A percentile compares a stretch with the other conserved stretches of the same genome.
These are phyloP conservation scores for Rousettus madagascariensis DNA, from an alignment of 2,797 vertebrate genomes.

Conservation along the genomic window DNA sequence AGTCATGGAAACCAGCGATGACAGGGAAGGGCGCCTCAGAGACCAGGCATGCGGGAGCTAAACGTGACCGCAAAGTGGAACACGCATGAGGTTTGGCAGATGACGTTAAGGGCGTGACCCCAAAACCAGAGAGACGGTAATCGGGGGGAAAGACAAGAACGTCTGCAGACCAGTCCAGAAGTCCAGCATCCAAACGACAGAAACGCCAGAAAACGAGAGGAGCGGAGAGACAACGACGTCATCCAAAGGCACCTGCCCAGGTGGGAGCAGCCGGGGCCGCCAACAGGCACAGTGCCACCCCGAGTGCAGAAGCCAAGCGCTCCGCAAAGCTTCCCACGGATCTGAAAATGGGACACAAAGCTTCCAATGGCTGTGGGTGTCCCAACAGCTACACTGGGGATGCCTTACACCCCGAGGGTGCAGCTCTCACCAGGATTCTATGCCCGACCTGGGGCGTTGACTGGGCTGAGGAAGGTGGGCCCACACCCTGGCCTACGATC, in stretches of 20 bases:
- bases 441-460: neutral
- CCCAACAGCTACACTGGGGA: neutral
- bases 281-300: no score
- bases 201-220: neutral
- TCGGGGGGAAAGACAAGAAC: neutral
- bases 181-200: neutral
- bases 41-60: neutral
- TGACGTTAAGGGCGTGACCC: accelerated
- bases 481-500: neutral
- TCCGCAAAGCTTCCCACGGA: neutral
- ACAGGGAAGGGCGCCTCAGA: neutral
- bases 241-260: no score
- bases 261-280: no score
- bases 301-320: no score
- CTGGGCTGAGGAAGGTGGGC: accelerated
- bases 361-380: neutral
- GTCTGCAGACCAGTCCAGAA: neutral
- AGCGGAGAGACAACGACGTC: no score
- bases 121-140: neutral
- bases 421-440: neutral
- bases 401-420: neutral
- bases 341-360: no score
- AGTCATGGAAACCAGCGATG: accelerated
- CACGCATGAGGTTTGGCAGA: neutral
- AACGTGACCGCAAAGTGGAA: accelerated